Evolutionary conservation across 1,140 invertebrate species (phyloP).

Genomic region (Zaprionus camerounensis): DNA sequence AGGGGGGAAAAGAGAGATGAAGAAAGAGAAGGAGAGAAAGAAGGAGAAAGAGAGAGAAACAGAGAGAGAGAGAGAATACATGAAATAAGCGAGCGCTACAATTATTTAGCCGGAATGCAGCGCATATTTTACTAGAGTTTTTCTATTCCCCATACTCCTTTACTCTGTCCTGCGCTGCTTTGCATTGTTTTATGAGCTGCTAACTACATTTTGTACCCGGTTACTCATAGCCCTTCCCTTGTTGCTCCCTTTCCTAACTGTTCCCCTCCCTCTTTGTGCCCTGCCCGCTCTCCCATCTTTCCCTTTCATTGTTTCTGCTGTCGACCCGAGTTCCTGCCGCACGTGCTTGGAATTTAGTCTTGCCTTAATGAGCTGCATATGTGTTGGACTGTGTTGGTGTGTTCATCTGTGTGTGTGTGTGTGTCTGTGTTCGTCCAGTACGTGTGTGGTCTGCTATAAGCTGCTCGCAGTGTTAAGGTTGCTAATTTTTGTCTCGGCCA

Average conservation of each 20-base stretch:
- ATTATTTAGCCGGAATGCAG: conserved; percentile 56
- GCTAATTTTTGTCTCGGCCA: conserved; percentile 74
- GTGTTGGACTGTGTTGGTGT: conserved; percentile 26
- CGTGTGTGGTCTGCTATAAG: conserved; percentile 56
- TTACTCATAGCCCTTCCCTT: conserved; percentile 17
- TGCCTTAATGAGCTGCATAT: conserved; percentile 78
- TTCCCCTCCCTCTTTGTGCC: background rate
- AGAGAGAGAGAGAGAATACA: conserved; percentile 24
- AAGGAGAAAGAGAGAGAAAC: conserved; percentile 15
- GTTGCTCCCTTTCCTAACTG: background rate
- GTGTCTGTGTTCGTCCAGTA: conserved; percentile 31
- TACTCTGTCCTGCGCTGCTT: conserved; percentile 12
- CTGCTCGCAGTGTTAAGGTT: conserved; percentile 54
- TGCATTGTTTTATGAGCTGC: conserved; percentile 80
- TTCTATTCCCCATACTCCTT: background rate
- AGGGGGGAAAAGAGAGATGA: background rate
- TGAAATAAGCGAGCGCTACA: conserved; percentile 46
- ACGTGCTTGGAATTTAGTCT: conserved; percentile 76
- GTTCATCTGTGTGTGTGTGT: conserved; percentile 13
- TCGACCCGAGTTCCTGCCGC: conserved; percentile 53
- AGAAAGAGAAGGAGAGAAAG: background rate
- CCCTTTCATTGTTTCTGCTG: conserved; percentile 22
- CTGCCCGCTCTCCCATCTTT: background rate
- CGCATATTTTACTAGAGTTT: conserved; percentile 40
- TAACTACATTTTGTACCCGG: conserved; percentile 71